Evolutionary conservation across 2,113 vertebrate species (phyloP), one percentile per base, ranked within the genome.

Genomic region (Orycteropus afer): DNA sequence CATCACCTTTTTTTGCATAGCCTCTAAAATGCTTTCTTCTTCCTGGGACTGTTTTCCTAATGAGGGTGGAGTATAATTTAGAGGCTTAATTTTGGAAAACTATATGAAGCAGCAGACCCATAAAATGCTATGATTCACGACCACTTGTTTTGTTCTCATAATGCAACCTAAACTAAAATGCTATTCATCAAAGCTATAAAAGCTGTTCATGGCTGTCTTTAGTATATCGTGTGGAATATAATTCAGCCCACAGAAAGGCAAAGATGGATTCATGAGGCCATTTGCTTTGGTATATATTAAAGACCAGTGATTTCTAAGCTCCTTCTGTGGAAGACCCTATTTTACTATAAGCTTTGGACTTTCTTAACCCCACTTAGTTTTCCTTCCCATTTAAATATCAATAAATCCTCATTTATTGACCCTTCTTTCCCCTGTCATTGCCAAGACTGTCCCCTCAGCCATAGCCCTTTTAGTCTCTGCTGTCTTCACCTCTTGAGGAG

Each of bases 71-170:
- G 42, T 73, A 90, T 89, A 93, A 95, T 96, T 97, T 97, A 97
- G 86, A 95, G 96, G 89, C 18, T 92, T 97, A 96, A 95, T 96
- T 97, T 93, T 69, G 92, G 97, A 94, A 97, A 98, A 97, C 96
- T 80, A 34, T 69, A 96, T 51, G 67, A 96, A 98, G 81, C 96
- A 87, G 94, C 98, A 85, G 96, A 94, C 96, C 98, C 98, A 94
- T 98, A 98, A 98, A 99, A 96, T 97, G 97, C 95, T 92, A 97
- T 98, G 98, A 99, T 98, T 98, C 98, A 98, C 51, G 97, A 97
- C 97, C 97, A 97, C 98, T 99, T 98, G 98, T 98, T 99, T 98
- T 99, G 98, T 98, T 98, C 98, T 98, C 96, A 51, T 97, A 98
- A 98, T 97, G 96, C 98, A 98, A 98, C 98, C 98, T 99, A 97